Conservation (phyloP, 1,140 invertebrate genomes). For the Drosophila lacteicornis region DNA sequence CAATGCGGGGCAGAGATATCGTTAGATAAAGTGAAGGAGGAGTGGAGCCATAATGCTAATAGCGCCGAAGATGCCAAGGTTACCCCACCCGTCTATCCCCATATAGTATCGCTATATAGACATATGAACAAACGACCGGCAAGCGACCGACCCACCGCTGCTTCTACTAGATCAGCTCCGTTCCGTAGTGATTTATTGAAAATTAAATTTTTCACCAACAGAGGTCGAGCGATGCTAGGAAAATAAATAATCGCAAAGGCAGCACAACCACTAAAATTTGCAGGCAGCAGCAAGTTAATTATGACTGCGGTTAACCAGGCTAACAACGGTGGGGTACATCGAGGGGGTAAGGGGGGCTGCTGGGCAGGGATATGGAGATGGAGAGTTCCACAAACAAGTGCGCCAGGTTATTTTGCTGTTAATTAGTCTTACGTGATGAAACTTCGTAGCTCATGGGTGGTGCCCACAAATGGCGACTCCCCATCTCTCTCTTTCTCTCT, state of each 20-base stretch:
- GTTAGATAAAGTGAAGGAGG: slow-evolving; percentile 12
- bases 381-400: slow-evolving; percentile 71
- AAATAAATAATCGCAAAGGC: slow-evolving; percentile 43
- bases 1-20: slow-evolving; percentile 14
- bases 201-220: slow-evolving; percentile 74
- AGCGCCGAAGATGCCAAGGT: slow-evolving; percentile 6
- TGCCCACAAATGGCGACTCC: slow-evolving; percentile 56
- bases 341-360: slow-evolving; percentile 1
- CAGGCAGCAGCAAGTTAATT: slow-evolving; percentile 76
- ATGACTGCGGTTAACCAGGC: slow-evolving; percentile 68
- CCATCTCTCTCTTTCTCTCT: slow-evolving; percentile 15
- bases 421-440: slow-evolving; percentile 81
- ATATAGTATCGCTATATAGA: neutral
- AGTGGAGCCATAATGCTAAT: slow-evolving; percentile 24
- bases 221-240: slow-evolving; percentile 54
- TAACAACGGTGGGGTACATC: neutral
- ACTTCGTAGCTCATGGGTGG: slow-evolving; percentile 66
- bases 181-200: slow-evolving; percentile 71
- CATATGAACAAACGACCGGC: slow-evolving; percentile 9
- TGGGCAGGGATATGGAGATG: slow-evolving; percentile 37
- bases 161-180: slow-evolving; percentile 63
- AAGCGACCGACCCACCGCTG: slow-evolving; percentile 48
- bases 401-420: slow-evolving; percentile 78
- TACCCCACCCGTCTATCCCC: neutral
- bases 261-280: slow-evolving; percentile 43